Base-by-base conservation (phyloP, 2,888 invertebrate species). In the Pardosa pseudoannulata region DNA sequence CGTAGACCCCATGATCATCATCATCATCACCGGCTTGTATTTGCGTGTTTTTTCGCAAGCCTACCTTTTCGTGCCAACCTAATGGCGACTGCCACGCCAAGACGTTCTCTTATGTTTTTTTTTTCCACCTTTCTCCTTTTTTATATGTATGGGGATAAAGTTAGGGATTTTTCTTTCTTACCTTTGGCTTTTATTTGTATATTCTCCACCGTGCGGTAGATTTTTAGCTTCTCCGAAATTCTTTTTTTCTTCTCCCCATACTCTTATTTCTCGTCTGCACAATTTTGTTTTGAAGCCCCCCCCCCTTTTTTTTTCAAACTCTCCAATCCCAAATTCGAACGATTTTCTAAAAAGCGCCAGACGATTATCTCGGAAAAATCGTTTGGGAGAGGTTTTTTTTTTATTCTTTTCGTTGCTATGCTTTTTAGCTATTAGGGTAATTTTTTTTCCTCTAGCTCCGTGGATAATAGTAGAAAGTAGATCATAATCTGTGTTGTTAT, bases 41-140 rank as follows among this genome's bases (percentile, higher is more conserved):
- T 64, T 31, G 29, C 31, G 39, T 72, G 70, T n/a, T 72, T 5
- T 27, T 28, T 41, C 36, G 16, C 62, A n/a, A n/a, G n/a, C 13
- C 31, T 41, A 62, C 71, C 41, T 71, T 79, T 79, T 64, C 79
- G 79, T 79, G 79, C 70, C n/a, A 16, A n/a, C 64, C 79, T 79
- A 79, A 79, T 79, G 79, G 79, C 70, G 23, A 28, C 28, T 39
- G 28, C 79, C 79, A 79, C 79, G 79, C 71, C 62, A 70, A 70
- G 70, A 67, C 31, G 27, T 29, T 67, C 50, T 70, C 50, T 36
- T 50, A 16, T 1, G 19, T 11, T 11, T 27, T 29, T 29, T 41
- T 76, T n/a, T 28, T 16, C 16, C 67, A 31, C 32, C 29, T 31
- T 67, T 28, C 16, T 41, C 23, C 19, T 29, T 29, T 19, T 41